phyloP scores from a whole-genome alignment of 1,140 invertebrate species.

The Camponotus floridanus region DNA sequence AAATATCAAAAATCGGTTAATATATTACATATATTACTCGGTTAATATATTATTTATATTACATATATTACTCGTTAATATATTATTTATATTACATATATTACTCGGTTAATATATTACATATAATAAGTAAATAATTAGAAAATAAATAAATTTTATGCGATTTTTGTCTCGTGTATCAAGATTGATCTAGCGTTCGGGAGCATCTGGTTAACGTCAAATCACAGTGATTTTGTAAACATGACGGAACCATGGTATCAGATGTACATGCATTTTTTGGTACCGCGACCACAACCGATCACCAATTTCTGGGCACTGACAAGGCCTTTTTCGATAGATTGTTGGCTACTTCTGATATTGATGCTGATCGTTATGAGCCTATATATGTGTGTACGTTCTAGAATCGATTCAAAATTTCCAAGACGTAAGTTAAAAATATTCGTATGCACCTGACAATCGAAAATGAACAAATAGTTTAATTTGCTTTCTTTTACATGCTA shows the following conservation, averaged over 20 bases:
- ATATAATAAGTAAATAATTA: not conserved
- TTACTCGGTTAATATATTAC: not conserved
- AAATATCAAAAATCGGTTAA: not conserved
- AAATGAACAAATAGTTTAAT: not conserved
- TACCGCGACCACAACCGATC: slow-evolving; percentile 78
- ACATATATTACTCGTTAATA: too few species aligned
- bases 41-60: too few species aligned
- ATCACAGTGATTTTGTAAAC: slow-evolving; percentile 69
- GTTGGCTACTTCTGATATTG: slow-evolving; percentile 74
- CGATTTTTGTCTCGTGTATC: not conserved
- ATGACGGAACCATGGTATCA: slow-evolving; percentile 77
- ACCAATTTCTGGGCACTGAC: slow-evolving; percentile 80
- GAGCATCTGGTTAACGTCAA: slow-evolving; percentile 75
- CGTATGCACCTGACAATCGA: not conserved
- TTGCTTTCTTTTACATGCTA: not conserved
- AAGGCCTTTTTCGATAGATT: slow-evolving; percentile 73
- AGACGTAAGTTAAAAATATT: slow-evolving; percentile 70
- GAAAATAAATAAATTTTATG: not conserved
- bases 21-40: too few species aligned
- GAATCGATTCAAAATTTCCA: slow-evolving; percentile 74
- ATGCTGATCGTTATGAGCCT: slow-evolving; percentile 67
- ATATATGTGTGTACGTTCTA: slow-evolving; percentile 70
- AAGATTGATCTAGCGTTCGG: slow-evolving; percentile 80
- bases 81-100: too few species aligned
- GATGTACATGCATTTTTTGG: slow-evolving; percentile 76